Base-by-base conservation (phyloP, 2,888 invertebrate genomes). In the Kryphioiulus occultus region DNA sequence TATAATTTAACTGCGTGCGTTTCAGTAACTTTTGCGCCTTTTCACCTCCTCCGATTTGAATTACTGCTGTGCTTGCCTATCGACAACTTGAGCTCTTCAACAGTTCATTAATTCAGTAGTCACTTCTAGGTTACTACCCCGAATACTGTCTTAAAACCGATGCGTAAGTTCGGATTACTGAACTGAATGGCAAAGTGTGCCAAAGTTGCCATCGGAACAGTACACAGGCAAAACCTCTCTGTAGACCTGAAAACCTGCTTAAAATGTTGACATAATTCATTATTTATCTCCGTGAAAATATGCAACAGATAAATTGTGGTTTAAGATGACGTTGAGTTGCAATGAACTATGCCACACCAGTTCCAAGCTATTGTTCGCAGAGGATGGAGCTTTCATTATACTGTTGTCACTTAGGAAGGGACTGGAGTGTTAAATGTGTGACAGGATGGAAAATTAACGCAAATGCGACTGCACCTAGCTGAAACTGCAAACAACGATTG, bases 301-400 rank as follows among this genome's bases (percentile, higher is more conserved):
- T 30, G 78, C 78, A 78, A 78, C 78, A 78, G 78, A 78, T 78
- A 78, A 78, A 32, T 26, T 78, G 78, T 32, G 78, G 78, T 26
- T 78, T 78, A 78, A 78, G 78, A 78, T 78, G 78, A 78, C 78
- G 15, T 78, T 68, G 68, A n/a, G 68, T 30, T 9, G 22, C 9
- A 12, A 68, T 68, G 68, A 26, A 68, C 15, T 78, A 15, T 26
- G 78, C 0, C 78, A 30, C 78, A 17, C 26, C 78, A 30, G 30
- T 78, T 30, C 30, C 26, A 30, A 78, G 15, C 78, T 78, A 30
- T 78, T 78, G 78, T 78, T 30, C 30, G 30, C n/a, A 10, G 68
- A 15, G 5, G 30, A 78, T 15, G 44, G 44, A 10, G 78, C 26
- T 78, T 30, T 30, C 78, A 78, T 78, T 78, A n/a, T n/a, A 78